Conservation (phyloP, 2,797 vertebrate species). For the Borostomias antarcticus region DNA sequence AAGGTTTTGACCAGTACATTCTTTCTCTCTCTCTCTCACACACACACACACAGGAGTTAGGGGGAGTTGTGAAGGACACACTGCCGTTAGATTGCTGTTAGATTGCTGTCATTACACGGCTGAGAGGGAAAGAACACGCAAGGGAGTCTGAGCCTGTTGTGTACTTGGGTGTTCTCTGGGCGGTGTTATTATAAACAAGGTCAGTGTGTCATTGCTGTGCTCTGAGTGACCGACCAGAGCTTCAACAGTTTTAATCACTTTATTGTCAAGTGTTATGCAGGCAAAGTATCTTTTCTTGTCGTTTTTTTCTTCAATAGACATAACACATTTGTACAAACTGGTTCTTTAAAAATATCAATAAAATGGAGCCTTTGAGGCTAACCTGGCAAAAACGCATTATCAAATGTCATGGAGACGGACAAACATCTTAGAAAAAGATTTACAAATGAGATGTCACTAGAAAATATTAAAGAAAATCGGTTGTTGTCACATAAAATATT, state of each 20-base stretch:
- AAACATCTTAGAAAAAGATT: constrained; percentile 94
- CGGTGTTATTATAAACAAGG: not conserved
- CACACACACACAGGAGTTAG: too few relatives aligned
- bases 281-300: constrained; percentile 86
- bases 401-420: constrained; percentile 92
- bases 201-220: not conserved
- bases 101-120: not conserved
- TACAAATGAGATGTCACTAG: constrained; percentile 99
- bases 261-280: constrained; percentile 97
- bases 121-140: not conserved
- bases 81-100: not conserved
- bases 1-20: too few relatives aligned
- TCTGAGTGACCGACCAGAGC: constrained; percentile 25
- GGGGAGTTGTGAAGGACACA: not conserved
- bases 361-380: constrained; percentile 94
- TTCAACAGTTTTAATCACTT: constrained; percentile 90
- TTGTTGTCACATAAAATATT: constrained; percentile 81
- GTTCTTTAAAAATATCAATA: constrained; percentile 97
- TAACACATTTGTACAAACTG: constrained; percentile 98
- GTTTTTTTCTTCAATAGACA: constrained; percentile 85
- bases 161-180: not conserved
- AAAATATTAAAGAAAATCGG: constrained; percentile 85
- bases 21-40: too few relatives aligned
- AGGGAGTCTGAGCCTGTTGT: not conserved
- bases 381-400: constrained; percentile 93